Percentiles rank a stretch among this genome's conserved stretches.
Evolutionary conservation across 2,113 vertebrate genomes (phyloP).

Genomic region (Maccullochella peelii): DNA sequence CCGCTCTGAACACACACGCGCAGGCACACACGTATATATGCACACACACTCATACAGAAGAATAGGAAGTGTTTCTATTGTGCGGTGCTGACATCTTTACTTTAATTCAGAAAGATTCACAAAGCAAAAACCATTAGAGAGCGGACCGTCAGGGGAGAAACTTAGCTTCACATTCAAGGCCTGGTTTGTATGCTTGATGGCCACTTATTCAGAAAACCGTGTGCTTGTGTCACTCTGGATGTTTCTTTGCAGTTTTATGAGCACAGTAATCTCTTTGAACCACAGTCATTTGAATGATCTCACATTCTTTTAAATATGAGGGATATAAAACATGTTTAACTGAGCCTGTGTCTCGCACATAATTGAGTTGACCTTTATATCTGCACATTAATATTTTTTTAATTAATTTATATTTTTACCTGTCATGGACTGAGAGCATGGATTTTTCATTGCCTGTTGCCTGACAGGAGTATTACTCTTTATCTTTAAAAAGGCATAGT

Average conservation of each 20-base stretch:
- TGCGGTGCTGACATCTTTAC: conserved; percentile 67
- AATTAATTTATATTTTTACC: not conserved
- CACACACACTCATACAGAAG: conserved; percentile 46
- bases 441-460: not conserved
- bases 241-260: conserved; percentile 1
- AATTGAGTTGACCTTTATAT: not conserved
- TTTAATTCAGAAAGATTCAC: conserved; percentile 64
- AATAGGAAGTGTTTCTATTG: conserved; percentile 52
- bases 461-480: not conserved
- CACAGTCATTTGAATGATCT: not conserved
- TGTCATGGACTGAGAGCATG: not conserved
- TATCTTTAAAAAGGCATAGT: not conserved
- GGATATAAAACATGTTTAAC: not conserved
- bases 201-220: conserved; percentile 29
- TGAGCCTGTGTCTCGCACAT: not conserved
- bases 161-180: conserved; percentile 44
- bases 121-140: conserved; percentile 61
- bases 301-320: not conserved
- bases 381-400: not conserved
- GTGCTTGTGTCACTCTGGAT: conserved; percentile 9
- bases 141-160: conserved; percentile 30
- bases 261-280: not conserved
- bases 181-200: conserved; percentile 55
- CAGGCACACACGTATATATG: not conserved
- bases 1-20: not conserved